Conservation (phyloP, 1,140 invertebrate species). For the Danaus melanippus region DNA sequence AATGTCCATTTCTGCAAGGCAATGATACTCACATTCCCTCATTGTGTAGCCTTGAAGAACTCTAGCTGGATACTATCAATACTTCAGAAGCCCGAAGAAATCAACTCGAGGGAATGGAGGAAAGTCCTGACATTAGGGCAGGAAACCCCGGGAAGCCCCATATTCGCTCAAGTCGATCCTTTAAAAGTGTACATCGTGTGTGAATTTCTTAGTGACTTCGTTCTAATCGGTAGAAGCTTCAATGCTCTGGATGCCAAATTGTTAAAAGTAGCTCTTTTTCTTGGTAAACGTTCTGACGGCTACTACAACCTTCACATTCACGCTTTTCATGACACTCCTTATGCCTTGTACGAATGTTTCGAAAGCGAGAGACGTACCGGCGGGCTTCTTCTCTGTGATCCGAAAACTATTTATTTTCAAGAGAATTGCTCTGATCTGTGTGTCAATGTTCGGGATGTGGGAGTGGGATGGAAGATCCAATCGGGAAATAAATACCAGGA, state of each 20-base stretch:
- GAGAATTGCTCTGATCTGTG: constrained; percentile 90
- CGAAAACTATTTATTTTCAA: constrained; percentile 88
- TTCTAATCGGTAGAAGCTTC: constrained; percentile 85
- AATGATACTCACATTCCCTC: constrained; percentile 91
- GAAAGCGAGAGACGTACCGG: constrained; percentile 86
- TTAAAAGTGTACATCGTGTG: constrained; percentile 90
- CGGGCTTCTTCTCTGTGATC: constrained; percentile 89
- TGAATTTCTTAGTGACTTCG: constrained; percentile 89
- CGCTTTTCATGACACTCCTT: constrained; percentile 92
- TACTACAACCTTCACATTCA: constrained; percentile 73
- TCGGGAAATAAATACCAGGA: constrained; percentile 90
- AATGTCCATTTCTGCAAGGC: constrained; percentile 88
- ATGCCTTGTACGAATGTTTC: constrained; percentile 86
- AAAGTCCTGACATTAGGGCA: constrained; percentile 91
- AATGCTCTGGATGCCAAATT: constrained; percentile 80
- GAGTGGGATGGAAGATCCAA: constrained; percentile 86
- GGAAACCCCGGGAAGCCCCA: constrained; percentile 94
- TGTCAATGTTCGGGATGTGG: constrained; percentile 72
- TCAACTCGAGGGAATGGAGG: constrained; percentile 76
- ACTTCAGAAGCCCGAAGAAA: constrained; percentile 76
- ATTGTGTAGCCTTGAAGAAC: constrained; percentile 82
- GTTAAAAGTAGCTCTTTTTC: constrained; percentile 88
- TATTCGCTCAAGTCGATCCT: constrained; percentile 93
- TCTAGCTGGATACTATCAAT: constrained; percentile 88
- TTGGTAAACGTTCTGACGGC: constrained; percentile 77